phyloP scores from a whole-genome alignment of 2,888 invertebrate genomes.

The Oxystoma pomonae region DNA sequence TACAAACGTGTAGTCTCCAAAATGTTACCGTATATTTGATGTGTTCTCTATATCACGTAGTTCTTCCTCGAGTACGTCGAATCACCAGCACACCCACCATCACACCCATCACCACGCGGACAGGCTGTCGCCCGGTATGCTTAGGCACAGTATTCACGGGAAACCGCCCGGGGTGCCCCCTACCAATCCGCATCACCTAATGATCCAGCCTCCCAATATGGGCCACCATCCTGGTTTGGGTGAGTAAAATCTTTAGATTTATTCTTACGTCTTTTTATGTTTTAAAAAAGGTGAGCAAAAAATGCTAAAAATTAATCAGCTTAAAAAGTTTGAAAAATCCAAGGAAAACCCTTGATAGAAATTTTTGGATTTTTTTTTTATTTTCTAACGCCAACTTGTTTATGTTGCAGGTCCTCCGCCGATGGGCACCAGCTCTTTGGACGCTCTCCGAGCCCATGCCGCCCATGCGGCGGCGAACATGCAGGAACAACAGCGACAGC shows the following conservation, averaged over 20 bases:
- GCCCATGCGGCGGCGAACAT: slow-evolving; percentile 58
- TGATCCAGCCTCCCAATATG: slow-evolving; percentile 64
- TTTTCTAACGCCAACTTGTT: too few species aligned
- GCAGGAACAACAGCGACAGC: slow-evolving; percentile 35
- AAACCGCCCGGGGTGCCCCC: slow-evolving; percentile 34
- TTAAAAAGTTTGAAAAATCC: too few species aligned
- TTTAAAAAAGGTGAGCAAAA: too few species aligned
- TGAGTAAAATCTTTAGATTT: slow-evolving; percentile 13
- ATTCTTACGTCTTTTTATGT: too few species aligned
- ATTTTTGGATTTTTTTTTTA: too few species aligned
- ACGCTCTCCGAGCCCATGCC: slow-evolving; percentile 71
- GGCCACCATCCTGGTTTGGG: slow-evolving; percentile 54
- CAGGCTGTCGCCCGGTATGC: slow-evolving; percentile 55
- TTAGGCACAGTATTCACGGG: slow-evolving; percentile 53
- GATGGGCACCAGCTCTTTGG: slow-evolving; percentile 61
- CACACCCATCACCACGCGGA: slow-evolving; percentile 63
- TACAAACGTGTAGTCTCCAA: too few species aligned
- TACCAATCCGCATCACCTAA: slow-evolving; percentile 53
- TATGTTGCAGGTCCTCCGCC: slow-evolving; percentile 46
- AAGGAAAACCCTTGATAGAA: too few species aligned
- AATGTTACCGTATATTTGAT: too few species aligned
- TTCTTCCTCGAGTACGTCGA: slow-evolving; percentile 32
- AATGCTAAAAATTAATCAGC: too few species aligned
- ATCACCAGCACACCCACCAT: slow-evolving; percentile 60
- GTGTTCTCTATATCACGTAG: too few species aligned